These are phyloP conservation scores for Cheilinus undulatus DNA, from an alignment of 2,113 vertebrate genomes.

Conservation along the genomic window DNA sequence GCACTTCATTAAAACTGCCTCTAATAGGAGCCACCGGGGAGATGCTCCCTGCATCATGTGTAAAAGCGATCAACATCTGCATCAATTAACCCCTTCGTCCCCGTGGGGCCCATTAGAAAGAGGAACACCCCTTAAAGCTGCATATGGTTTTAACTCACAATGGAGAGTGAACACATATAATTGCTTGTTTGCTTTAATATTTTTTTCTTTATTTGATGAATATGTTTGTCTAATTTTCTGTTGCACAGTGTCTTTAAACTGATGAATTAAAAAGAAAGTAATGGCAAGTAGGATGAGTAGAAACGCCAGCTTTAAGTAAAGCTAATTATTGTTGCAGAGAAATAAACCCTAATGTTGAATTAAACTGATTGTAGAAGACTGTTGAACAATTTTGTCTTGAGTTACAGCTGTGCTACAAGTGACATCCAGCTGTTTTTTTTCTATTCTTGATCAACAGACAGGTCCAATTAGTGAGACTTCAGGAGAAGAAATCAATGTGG, in stretches of 20 bases:
- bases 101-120: constrained; percentile 87
- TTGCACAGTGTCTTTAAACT: no score
- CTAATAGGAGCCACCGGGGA: constrained; percentile 91
- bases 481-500: constrained; percentile 44
- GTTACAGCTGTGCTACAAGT: background rate
- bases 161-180: constrained; percentile 83
- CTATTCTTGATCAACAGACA: constrained; percentile 33
- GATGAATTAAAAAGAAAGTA: background rate
- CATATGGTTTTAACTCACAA: constrained; percentile 87
- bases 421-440: constrained; percentile 9
- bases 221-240: background rate
- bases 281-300: no score
- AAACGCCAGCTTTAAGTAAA: background rate
- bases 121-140: constrained; percentile 89
- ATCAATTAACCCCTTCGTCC: constrained; percentile 91
- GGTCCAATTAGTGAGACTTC: constrained; percentile 62
- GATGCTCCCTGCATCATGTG: constrained; percentile 84
- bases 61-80: constrained; percentile 92
- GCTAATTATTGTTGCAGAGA: background rate
- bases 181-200: constrained; percentile 78
- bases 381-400: background rate
- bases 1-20: constrained; percentile 93
- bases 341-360: background rate
- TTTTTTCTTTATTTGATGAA: constrained; percentile 38
- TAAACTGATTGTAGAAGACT: no score